Evolutionary conservation across 1,140 invertebrate species (phyloP).

Genomic region (Habropoda laboriosa): DNA sequence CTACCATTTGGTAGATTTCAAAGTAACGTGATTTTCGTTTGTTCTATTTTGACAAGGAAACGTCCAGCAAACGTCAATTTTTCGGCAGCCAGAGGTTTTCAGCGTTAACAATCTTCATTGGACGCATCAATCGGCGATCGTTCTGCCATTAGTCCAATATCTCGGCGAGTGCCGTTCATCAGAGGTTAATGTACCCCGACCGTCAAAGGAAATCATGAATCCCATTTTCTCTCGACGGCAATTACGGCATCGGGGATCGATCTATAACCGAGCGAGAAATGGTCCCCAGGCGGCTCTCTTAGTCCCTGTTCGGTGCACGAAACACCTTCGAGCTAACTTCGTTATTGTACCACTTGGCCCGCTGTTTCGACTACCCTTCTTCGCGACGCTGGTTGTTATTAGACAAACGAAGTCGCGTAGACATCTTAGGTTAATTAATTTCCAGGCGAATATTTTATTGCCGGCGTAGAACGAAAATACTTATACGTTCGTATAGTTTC

Average conservation of each 20-base stretch:
- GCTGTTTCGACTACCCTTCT: slow-evolving; percentile 22
- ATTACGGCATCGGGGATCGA: slow-evolving; percentile 58
- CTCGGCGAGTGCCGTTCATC: slow-evolving; percentile 3
- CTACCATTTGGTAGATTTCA: no score
- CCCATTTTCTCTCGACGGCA: slow-evolving; percentile 56
- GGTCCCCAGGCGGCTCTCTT: slow-evolving; percentile 36
- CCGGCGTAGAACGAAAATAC: not conserved
- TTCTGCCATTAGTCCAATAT: slow-evolving; percentile 21
- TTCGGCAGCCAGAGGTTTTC: not conserved
- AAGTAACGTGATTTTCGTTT: not conserved
- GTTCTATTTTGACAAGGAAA: no score
- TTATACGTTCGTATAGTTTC: not conserved
- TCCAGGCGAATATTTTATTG: not conserved
- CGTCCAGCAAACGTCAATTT: not conserved
- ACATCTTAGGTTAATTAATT: slow-evolving; percentile 24
- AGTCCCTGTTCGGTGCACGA: slow-evolving; percentile 20
- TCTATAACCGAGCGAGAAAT: slow-evolving; percentile 54
- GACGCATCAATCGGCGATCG: not conserved
- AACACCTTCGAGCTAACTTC: slow-evolving; percentile 51
- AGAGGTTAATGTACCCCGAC: slow-evolving; percentile 32
- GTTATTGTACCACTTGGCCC: slow-evolving; percentile 51
- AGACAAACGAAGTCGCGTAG: not conserved
- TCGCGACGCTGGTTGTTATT: slow-evolving; percentile 18
- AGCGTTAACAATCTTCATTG: not conserved
- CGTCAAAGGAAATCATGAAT: slow-evolving; percentile 53